Conservation (phyloP, 1,140 invertebrate genomes). For the Papilio polyxenes region DNA sequence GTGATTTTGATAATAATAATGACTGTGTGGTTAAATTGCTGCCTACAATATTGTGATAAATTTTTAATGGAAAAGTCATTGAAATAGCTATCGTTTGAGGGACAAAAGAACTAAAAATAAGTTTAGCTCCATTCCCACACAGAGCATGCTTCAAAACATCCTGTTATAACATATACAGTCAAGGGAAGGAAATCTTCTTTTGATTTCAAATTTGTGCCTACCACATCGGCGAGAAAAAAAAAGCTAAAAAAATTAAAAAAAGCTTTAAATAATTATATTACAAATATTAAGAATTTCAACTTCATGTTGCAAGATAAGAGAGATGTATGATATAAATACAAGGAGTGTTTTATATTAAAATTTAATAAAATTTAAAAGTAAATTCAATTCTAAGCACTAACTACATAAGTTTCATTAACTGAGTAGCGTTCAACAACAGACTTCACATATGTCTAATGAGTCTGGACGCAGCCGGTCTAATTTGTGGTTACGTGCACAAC, state of each 20-base stretch:
- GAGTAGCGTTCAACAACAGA: not conserved
- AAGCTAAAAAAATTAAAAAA: no score
- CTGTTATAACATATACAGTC: no score
- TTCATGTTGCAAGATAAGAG: not conserved
- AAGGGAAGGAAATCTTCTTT: not conserved
- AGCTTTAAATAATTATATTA: not conserved
- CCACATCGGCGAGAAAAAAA: not conserved
- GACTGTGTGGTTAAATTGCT: no score
- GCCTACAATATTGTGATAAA: no score
- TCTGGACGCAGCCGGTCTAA: slow-evolving; percentile 2
- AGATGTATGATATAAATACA: no score
- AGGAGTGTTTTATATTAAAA: not conserved
- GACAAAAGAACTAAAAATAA: no score
- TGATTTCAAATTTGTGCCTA: not conserved
- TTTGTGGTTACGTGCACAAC: slow-evolving; percentile 17
- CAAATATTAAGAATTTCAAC: not conserved
- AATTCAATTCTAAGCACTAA: not conserved
- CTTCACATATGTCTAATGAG: slow-evolving; percentile 6
- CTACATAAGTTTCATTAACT: not conserved
- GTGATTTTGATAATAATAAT: no score
- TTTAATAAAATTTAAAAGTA: not conserved
- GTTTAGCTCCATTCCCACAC: no score
- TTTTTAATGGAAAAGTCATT: no score
- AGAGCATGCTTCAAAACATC: no score
- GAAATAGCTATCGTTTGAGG: no score